Evolutionary conservation across 2,797 vertebrate species (phyloP).

Genomic region (Acridotheres tristis): DNA sequence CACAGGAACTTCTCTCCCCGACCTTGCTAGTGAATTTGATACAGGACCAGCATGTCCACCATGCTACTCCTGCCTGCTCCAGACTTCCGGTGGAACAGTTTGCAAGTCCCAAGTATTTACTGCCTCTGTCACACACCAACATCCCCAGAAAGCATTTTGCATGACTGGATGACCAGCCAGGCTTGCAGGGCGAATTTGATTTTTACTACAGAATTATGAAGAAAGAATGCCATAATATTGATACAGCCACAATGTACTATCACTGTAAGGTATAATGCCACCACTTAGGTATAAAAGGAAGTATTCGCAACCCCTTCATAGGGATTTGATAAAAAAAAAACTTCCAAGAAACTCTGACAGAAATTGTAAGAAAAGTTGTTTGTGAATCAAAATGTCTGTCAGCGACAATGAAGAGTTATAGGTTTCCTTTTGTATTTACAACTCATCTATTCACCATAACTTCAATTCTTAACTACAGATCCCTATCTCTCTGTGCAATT

Average conservation of each 20-base stretch:
- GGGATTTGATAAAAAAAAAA: background rate
- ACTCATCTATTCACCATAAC: accelerated
- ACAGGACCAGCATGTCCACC: background rate
- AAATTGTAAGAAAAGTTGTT: background rate
- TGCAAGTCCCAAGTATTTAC: background rate
- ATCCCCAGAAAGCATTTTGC: background rate
- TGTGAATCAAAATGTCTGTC: background rate
- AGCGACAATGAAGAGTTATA: background rate
- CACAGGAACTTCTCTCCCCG: background rate
- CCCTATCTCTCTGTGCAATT: background rate
- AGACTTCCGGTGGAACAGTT: background rate
- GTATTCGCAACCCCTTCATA: background rate
- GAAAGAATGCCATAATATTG: background rate
- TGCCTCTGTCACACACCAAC: background rate
- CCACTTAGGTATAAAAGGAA: background rate
- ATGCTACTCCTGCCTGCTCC: background rate
- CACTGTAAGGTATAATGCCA: background rate
- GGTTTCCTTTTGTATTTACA: background rate
- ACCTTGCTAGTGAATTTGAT: background rate
- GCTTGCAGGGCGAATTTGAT: background rate
- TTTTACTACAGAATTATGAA: background rate
- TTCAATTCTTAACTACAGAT: background rate
- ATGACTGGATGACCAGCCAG: background rate
- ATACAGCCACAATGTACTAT: background rate
- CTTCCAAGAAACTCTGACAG: background rate